Percentiles rank a stretch among this genome's conserved stretches.
These are phyloP conservation scores for Halesus radiatus DNA, from an alignment of 1,140 invertebrate genomes.

Conservation along the genomic window DNA sequence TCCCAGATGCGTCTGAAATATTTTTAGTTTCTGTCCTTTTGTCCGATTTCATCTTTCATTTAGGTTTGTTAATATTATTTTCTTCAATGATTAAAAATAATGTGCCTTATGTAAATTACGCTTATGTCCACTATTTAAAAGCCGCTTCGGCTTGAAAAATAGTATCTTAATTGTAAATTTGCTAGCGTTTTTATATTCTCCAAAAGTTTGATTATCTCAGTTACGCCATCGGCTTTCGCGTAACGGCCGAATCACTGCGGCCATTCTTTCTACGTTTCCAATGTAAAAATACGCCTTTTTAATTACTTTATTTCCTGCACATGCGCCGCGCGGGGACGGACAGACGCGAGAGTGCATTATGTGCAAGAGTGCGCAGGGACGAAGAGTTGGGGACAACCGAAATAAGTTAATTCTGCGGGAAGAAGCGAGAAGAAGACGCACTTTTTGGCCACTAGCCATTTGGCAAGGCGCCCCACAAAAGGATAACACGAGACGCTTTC, in stretches of 20 bases:
- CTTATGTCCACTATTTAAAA: too few relatives aligned
- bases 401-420: slow-evolving; percentile 51
- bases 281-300: slow-evolving; percentile 13
- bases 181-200: too few relatives aligned
- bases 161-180: too few relatives aligned
- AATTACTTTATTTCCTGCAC: slow-evolving; percentile 9
- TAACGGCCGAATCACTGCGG: slow-evolving; percentile 3
- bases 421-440: slow-evolving; percentile 53
- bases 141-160: too few relatives aligned
- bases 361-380: not conserved
- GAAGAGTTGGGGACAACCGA: slow-evolving; percentile 39
- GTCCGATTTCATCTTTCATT: too few relatives aligned
- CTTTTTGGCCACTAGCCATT: slow-evolving; percentile 57
- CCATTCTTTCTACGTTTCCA: not conserved
- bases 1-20: too few relatives aligned
- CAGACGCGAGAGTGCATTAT: not conserved
- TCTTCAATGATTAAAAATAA: too few relatives aligned
- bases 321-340: not conserved
- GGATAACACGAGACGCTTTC: slow-evolving; percentile 51
- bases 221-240: slow-evolving; percentile 10
- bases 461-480: slow-evolving; percentile 54
- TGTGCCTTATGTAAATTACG: too few relatives aligned
- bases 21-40: too few relatives aligned
- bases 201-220: not conserved
- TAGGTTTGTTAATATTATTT: too few relatives aligned